Evolutionary conservation across 2,888 invertebrate species (phyloP).

Genomic region (Ligdia adustata): DNA sequence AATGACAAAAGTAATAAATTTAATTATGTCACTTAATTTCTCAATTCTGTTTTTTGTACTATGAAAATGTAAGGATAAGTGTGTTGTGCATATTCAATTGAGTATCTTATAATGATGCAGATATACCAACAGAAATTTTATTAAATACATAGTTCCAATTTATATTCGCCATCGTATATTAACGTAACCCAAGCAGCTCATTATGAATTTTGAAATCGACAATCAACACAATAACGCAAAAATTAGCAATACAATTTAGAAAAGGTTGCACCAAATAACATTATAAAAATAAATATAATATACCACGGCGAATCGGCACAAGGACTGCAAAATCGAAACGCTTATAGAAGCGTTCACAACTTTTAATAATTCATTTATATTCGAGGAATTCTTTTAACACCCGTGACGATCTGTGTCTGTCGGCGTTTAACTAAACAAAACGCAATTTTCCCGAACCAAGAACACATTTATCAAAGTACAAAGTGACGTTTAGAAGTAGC

Average conservation of each 20-base stretch:
- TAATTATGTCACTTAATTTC: no score
- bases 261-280: slow-evolving; percentile 15
- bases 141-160: no score
- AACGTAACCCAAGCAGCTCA: no score
- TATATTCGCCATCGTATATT: no score
- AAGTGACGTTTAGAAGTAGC: slow-evolving; percentile 82
- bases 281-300: slow-evolving; percentile 34
- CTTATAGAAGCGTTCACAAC: slow-evolving; percentile 37
- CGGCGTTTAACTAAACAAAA: slow-evolving; percentile 67
- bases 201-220: slow-evolving; percentile 6
- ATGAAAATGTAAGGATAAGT: no score
- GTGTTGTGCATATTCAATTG: no score
- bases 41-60: no score
- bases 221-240: slow-evolving; percentile 9
- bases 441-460: slow-evolving; percentile 68
- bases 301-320: slow-evolving; percentile 32
- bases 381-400: slow-evolving; percentile 43
- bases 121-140: no score
- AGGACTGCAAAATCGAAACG: slow-evolving; percentile 38
- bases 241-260: slow-evolving; percentile 4
- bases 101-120: no score
- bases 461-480: slow-evolving; percentile 78
- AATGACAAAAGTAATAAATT: no score
- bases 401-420: slow-evolving; percentile 59
- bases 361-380: slow-evolving; percentile 47